These are phyloP conservation scores for Tetraodon nigroviridis DNA, from an alignment of 2,113 vertebrate genomes.

Conservation along the genomic window DNA sequence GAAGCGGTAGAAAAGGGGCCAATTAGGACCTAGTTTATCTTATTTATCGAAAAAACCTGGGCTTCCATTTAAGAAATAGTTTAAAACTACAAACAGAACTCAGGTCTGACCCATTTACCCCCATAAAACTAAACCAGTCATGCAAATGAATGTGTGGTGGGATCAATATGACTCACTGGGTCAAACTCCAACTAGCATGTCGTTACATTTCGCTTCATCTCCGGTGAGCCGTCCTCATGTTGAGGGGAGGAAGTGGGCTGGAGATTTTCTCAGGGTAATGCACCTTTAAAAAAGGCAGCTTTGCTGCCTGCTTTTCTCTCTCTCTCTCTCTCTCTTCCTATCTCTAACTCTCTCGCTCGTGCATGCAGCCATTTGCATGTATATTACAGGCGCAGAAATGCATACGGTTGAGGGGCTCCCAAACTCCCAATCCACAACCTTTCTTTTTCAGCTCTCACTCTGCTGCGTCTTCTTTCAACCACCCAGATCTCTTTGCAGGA, in stretches of 20 bases:
- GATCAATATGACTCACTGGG: no score
- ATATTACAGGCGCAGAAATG: conserved; percentile 60
- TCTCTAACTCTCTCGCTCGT: conserved; percentile 43
- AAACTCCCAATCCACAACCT: conserved; percentile 39
- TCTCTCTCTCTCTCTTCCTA: conserved; percentile 39
- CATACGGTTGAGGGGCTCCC: conserved; percentile 54
- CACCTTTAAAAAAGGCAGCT: conserved; percentile 42
- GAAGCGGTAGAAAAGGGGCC: no score
- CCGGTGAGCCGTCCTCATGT: no score
- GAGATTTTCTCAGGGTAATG: conserved; percentile 27
- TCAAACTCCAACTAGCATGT: no score
- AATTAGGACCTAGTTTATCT: no score
- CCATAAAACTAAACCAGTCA: no score
- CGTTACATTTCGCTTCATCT: no score
- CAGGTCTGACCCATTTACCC: no score
- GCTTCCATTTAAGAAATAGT: no score
- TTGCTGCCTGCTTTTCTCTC: conserved; percentile 48
- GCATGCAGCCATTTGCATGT: conserved; percentile 62
- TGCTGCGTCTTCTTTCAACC: conserved; percentile 33
- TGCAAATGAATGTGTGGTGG: no score
- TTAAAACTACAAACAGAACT: no score
- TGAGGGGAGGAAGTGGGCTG: background rate
- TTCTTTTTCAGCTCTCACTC: conserved; percentile 17
- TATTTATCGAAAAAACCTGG: no score
- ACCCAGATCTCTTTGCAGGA: conserved; percentile 35